Conservation (phyloP, 1,140 invertebrate genomes). For the Harpegnathos saltator region DNA sequence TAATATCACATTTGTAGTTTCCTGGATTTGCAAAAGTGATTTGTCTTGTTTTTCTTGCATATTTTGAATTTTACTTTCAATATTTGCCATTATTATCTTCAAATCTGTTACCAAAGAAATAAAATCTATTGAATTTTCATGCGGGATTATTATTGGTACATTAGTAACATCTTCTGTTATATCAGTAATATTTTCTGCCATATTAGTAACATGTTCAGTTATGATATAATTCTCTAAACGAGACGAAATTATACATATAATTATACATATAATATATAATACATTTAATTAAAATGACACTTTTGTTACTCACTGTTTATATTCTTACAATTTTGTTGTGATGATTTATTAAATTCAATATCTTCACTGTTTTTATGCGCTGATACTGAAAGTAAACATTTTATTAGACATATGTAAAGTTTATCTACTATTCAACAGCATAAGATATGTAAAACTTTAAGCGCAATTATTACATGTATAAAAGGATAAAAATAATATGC, state of each 20-base stretch:
- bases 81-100: background rate
- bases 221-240: background rate
- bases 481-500: no score
- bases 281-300: background rate
- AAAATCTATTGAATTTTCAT: background rate
- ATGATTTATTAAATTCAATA: background rate
- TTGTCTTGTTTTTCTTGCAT: background rate
- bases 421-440: background rate
- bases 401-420: background rate
- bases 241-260: background rate
- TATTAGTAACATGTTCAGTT: background rate
- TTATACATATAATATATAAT: no score
- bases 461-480: no score
- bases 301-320: slow-evolving; percentile 3
- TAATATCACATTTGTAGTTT: background rate
- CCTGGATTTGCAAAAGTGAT: slow-evolving; percentile 4
- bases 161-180: background rate
- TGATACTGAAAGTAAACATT: background rate
- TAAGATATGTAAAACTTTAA: no score
- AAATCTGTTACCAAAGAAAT: background rate
- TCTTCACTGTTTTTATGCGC: background rate
- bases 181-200: background rate
- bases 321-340: background rate
- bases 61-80: background rate
- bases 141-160: background rate